A percentile compares a stretch with the other conserved stretches of the same genome.
phyloP scores from a whole-genome alignment of 2,113 vertebrate species.

The Hyperoodon ampullatus region DNA sequence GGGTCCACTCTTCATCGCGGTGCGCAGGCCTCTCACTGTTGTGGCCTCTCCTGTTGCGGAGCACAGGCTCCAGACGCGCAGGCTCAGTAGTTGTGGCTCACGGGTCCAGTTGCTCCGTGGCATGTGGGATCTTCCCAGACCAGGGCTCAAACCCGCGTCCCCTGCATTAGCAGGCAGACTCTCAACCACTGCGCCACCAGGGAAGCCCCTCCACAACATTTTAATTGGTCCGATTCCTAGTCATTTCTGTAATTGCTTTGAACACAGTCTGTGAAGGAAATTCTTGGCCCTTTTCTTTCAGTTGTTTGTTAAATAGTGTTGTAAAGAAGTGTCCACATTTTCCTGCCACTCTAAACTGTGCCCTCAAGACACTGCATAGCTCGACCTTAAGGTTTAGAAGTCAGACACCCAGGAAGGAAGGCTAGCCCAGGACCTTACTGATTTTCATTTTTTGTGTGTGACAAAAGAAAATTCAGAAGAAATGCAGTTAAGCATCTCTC shows the following conservation, averaged over 20 bases:
- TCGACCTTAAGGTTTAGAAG: neutral
- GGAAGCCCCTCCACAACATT: neutral
- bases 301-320: neutral
- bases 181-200: too few relatives aligned
- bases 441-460: neutral
- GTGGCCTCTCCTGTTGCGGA: too few relatives aligned
- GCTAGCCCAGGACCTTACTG: neutral
- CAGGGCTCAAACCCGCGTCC: too few relatives aligned
- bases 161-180: too few relatives aligned
- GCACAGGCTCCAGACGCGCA: too few relatives aligned
- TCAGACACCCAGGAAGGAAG: neutral
- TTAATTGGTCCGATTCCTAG: neutral
- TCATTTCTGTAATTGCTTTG: neutral
- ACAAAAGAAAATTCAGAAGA: conserved; percentile 3
- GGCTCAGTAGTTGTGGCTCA: too few relatives aligned
- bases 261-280: neutral
- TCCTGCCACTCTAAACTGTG: neutral
- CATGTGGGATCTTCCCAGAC: too few relatives aligned
- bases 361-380: neutral
- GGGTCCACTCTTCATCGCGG: too few relatives aligned
- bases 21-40: too few relatives aligned
- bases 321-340: neutral
- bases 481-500: neutral
- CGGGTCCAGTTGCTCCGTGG: too few relatives aligned
- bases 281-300: neutral